Base-by-base conservation (phyloP, 2,113 vertebrate genomes). In the Acinonyx jubatus region DNA sequence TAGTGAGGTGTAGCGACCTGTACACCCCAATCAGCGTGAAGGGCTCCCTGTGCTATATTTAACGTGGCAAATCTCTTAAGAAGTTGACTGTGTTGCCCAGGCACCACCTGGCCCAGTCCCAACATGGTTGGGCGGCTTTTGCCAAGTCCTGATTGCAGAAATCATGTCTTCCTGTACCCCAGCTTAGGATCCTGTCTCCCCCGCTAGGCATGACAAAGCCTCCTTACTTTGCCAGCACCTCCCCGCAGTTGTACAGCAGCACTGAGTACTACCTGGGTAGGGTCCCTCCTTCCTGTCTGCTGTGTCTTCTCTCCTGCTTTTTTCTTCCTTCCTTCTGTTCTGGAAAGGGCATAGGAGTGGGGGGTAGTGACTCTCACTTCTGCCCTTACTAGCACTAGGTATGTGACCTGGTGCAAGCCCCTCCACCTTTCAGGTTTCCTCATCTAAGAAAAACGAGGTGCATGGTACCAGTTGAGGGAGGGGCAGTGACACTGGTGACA, bases 1-100 rank as follows among this genome's bases (percentile, higher is more conserved):
- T 45, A 68, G 9, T 88, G 38, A 65, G n/a, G 31, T 33, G 29
- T 5, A 9, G 38, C 15, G 45, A 80, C 36, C 19, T n/a, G 0
- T 10, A 81, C 78, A 73, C 76, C 94, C 61, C 0, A 4, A 19
- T 86, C 73, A 86, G 65, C 1, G 0, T 15, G 13, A 45, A 89
- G 36, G 36, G 14, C 74, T 93, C 36, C 57, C 69, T 90, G 50
- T 91, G 45, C 81, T 73, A 5, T 97, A 81, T 63, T 97, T 96
- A 97, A 85, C 88, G 66, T 31, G 15, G 15, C 68, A 93, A 73
- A 73, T 93, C 93, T 94, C 78, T 92, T 78, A 89, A 97, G 92
- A 95, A 69, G 71, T 92, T 83, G 50, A 73, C 36, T 4, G 0
- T 66, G 61, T 95, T 50, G 10, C 45, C 4, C 11, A 57, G 50